These are phyloP conservation scores for Rostratula benghalensis DNA, from an alignment of 2,113 vertebrate genomes.

Conservation along the genomic window DNA sequence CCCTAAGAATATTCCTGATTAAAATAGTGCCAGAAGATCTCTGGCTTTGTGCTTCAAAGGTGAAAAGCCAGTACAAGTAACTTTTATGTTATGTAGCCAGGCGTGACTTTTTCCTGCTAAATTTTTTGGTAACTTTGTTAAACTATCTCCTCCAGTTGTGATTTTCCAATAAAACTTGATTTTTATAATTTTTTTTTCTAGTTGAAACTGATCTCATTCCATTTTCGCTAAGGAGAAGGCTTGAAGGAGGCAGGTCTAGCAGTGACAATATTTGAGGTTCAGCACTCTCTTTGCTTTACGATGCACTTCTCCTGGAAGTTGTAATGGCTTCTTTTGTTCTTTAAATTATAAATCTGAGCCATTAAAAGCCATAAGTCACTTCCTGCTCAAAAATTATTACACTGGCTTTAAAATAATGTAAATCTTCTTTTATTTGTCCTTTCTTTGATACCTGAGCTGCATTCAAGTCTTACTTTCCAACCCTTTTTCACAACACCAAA, in stretches of 20 bases:
- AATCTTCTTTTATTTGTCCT: neutral
- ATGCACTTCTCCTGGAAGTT: neutral
- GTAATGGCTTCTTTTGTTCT: neutral
- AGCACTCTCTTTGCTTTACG: neutral
- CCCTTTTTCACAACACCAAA: neutral
- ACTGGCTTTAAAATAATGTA: neutral
- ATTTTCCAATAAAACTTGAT: neutral
- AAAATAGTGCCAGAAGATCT: neutral
- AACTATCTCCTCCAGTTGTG: neutral
- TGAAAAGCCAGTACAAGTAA: neutral
- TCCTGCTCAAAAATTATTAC: neutral
- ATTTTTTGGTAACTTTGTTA: neutral
- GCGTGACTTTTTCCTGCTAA: neutral
- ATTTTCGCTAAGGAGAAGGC: neutral
- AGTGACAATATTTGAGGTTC: neutral
- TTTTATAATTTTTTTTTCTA: neutral
- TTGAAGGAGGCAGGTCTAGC: neutral
- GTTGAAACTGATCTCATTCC: neutral
- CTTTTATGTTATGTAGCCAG: neutral
- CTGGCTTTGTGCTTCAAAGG: neutral
- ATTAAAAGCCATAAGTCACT: neutral
- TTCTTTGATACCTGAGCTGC: neutral
- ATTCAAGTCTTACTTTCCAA: neutral
- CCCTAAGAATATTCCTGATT: neutral
- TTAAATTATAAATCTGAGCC: neutral